Evolutionary conservation across 2,797 vertebrate species (phyloP).

Genomic region (Parauchenoglanis punctatus): DNA sequence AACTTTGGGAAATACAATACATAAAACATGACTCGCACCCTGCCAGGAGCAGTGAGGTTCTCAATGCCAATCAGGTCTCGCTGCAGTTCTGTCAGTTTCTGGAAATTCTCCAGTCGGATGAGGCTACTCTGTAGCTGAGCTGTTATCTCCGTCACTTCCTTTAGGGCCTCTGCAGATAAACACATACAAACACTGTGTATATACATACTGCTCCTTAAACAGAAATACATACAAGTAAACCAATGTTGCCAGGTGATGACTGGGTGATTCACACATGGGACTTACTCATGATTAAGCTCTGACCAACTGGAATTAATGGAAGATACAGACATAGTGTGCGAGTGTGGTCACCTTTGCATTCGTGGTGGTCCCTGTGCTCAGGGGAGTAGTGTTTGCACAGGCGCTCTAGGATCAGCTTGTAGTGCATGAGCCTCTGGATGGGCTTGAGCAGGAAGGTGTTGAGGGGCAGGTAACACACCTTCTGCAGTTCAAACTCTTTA

Average conservation of each 20-base stretch:
- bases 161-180: constrained; percentile 81
- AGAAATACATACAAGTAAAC: not conserved
- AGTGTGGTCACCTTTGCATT: constrained; percentile 82
- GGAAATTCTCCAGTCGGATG: constrained; percentile 91
- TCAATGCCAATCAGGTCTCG: constrained; percentile 90
- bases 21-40: constrained; percentile 75
- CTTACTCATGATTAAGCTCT: not conserved
- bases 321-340: not conserved
- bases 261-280: not conserved
- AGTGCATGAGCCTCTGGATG: constrained; percentile 93
- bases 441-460: constrained; percentile 95
- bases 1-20: not conserved
- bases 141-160: constrained; percentile 85
- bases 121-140: constrained; percentile 87
- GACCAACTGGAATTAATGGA: not conserved
- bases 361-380: constrained; percentile 79
- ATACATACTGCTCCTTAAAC: not conserved
- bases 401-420: constrained; percentile 88
- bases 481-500: constrained; percentile 95
- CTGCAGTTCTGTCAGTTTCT: constrained; percentile 94
- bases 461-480: constrained; percentile 95
- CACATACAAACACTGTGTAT: not conserved
- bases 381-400: constrained; percentile 83
- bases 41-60: constrained; percentile 82
- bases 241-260: not conserved